Evolutionary conservation across 2,113 vertebrate genomes (phyloP).

Genomic region (Zosterops lateralis): DNA sequence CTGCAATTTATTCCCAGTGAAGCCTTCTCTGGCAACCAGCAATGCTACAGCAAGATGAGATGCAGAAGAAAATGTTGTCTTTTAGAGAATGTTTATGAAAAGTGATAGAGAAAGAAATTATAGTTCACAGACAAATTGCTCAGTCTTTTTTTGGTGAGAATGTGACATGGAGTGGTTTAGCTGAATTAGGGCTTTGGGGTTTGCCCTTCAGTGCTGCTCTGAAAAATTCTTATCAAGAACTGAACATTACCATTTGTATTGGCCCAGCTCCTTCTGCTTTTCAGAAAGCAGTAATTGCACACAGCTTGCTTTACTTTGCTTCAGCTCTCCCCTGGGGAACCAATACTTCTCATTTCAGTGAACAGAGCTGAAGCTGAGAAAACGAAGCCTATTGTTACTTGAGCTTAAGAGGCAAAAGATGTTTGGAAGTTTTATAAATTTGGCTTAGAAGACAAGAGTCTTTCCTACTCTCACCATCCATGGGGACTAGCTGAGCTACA

Average conservation of each 20-base stretch:
- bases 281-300: constrained; percentile 10
- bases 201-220: neutral
- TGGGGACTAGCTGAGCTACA: neutral
- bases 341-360: neutral
- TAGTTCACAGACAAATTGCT: neutral
- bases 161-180: neutral
- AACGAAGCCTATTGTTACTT: constrained; percentile 19
- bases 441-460: neutral
- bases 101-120: neutral
- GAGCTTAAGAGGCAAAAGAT: constrained; percentile 1
- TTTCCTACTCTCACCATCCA: neutral
- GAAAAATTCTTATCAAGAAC: neutral
- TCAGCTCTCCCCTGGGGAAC: neutral
- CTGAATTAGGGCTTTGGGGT: neutral
- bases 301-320: constrained; percentile 27
- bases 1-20: neutral
- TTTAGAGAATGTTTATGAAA: neutral
- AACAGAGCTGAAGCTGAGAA: constrained; percentile 14
- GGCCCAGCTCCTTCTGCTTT: neutral
- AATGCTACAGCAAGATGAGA: neutral
- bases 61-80: neutral
- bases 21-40: neutral
- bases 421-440: constrained; percentile 1
- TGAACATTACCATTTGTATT: neutral
- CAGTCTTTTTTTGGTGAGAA: neutral